Evolutionary conservation across 2,888 invertebrate species (phyloP).

Genomic region (Theodoxus fluviatilis): DNA sequence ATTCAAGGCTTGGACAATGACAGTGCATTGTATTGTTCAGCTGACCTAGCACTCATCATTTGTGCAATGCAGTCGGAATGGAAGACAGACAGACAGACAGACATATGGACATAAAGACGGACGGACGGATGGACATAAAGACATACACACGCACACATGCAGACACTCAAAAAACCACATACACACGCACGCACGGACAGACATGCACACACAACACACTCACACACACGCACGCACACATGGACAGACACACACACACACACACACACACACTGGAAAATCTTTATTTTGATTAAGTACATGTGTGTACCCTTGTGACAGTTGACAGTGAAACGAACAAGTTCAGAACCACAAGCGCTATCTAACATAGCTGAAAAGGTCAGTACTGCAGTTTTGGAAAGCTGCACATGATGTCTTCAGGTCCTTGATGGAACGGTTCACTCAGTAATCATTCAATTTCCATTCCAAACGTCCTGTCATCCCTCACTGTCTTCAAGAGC

Average conservation of each 20-base stretch:
- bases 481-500: too few relatives aligned
- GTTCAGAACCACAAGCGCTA: not conserved
- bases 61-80: too few relatives aligned
- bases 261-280: not conserved
- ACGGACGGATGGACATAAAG: not conserved
- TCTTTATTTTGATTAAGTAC: not conserved
- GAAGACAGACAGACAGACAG: slow-evolving; percentile 11
- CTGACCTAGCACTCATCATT: too few relatives aligned
- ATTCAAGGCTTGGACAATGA: too few relatives aligned
- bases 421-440: too few relatives aligned
- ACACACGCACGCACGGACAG: not conserved
- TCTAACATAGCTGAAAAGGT: not conserved
- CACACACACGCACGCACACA: not conserved
- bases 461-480: too few relatives aligned
- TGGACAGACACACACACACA: not conserved
- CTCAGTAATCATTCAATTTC: too few relatives aligned
- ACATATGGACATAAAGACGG: not conserved
- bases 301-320: too few relatives aligned
- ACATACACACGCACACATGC: not conserved
- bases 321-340: not conserved
- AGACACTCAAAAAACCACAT: not conserved
- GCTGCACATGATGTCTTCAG: too few relatives aligned
- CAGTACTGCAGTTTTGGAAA: not conserved
- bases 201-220: slow-evolving; percentile 6
- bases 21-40: too few relatives aligned